Conservation (phyloP, 2,888 invertebrate genomes). For the Standfussiana lucernea region DNA sequence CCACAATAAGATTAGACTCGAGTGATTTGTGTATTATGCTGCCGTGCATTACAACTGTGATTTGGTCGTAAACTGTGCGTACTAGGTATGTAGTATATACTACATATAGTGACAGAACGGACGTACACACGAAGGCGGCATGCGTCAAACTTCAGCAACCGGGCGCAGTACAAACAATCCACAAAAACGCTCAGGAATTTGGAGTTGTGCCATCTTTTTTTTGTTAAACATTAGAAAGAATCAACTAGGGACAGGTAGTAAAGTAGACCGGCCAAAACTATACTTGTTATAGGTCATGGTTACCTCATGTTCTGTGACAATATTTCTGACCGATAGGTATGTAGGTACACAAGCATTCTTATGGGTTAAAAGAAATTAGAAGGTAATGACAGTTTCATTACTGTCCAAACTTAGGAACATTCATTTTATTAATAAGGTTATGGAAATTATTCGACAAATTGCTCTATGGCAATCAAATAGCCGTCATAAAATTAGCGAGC, state of each 20-base stretch:
- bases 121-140: constrained; percentile 70
- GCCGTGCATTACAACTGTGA: constrained; percentile 26
- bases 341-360: too few species aligned
- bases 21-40: constrained; percentile 48
- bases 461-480: constrained; percentile 43
- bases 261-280: constrained; percentile 53
- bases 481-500: constrained; percentile 61
- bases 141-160: constrained; percentile 81
- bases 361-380: neutral
- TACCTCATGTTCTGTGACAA: constrained; percentile 4
- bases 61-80: constrained; percentile 40
- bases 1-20: constrained; percentile 39
- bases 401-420: neutral
- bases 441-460: constrained; percentile 44
- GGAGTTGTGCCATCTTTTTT: constrained; percentile 84
- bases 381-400: neutral
- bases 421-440: neutral
- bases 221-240: constrained; percentile 71
- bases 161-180: constrained; percentile 85
- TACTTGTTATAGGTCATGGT: constrained; percentile 65
- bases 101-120: constrained; percentile 42
- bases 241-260: constrained; percentile 67
- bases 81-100: neutral
- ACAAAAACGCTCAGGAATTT: constrained; percentile 84
- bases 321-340: neutral